Base-by-base conservation (phyloP, 2,113 vertebrate species). In the Sander lucioperca region DNA sequence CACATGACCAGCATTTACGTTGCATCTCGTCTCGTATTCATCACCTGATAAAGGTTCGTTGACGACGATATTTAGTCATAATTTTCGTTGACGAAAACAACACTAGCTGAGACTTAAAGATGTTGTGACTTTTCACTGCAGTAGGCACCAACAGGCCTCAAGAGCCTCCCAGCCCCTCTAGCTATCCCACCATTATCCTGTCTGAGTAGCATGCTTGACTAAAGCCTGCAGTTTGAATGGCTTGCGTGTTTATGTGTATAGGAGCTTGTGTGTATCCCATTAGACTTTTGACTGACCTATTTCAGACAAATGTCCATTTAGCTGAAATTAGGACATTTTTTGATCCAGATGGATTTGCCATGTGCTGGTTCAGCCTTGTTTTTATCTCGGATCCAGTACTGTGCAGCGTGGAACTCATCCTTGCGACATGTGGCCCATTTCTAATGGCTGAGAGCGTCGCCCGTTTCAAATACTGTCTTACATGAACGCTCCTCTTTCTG, bases 261-360 rank as follows among this genome's bases (percentile, higher is more conserved):
- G 70, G 72, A 79, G 82, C 80, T 74, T 50, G 80, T 84, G 68
- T 68, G 77, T 77, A 14, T 80, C 62, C 71, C 80, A 81, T 81
- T 70, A 78, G 79, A 75, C 63, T 64, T 88, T 78, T 80, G 70
- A 80, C 77, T 92, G 93, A 92, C 91, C 93, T 92, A 73, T 76
- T 93, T 92, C 83, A 77, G 80, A 91, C 86, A 84, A 87, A 21
- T 77, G 72, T 86, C 81, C 74, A 81, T 89, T 92, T 91, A 72
- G 70, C 39, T 25, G 33, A 80, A 92, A 91, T 77, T 11, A 87
- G 90, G 86, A 84, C 89, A 91, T 56, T 85, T 81, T 89, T 93
- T 93, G 87, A 92, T 68, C 50, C 1, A 21, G 16, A 54, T 54
- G 64, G 70, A 71, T 70, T 70, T 87, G 23, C 85, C 78, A 59